A percentile compares a stretch with the other conserved stretches of the same genome.
phyloP scores from a whole-genome alignment of 2,797 vertebrate species.

The Mormyrus proboscirostris region DNA sequence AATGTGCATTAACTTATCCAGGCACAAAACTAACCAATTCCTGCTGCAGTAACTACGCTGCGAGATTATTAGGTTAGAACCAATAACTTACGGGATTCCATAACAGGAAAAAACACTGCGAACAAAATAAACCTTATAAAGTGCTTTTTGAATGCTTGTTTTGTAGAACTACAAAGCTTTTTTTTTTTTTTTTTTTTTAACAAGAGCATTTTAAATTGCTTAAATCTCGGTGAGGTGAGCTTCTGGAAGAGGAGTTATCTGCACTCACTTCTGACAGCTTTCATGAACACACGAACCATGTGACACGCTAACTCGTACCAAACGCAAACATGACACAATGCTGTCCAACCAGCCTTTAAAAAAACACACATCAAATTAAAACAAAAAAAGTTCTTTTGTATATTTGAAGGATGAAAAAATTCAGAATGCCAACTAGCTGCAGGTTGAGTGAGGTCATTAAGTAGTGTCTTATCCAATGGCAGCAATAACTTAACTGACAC shows the following conservation, averaged over 20 bases:
- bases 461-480: not conserved
- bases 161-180: not conserved
- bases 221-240: not conserved
- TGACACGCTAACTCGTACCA: not conserved
- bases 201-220: not conserved
- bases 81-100: not conserved
- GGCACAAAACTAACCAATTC: not conserved
- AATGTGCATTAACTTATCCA: not conserved
- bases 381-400: not conserved
- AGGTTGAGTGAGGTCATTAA: not conserved
- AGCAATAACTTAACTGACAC: not conserved
- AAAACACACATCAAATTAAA: not conserved
- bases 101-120: not conserved
- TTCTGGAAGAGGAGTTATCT: not conserved
- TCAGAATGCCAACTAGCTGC: not conserved
- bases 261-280: not conserved
- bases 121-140: not conserved
- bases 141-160: not conserved
- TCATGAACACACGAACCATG: not conserved
- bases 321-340: not conserved
- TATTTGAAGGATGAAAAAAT: not conserved
- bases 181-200: not conserved
- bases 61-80: not conserved
- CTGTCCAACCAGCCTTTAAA: not conserved
- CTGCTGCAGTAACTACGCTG: not conserved